Conservation (phyloP, 53 echinoderm and acorn worm genomes). For the Stichopus horrens region DNA sequence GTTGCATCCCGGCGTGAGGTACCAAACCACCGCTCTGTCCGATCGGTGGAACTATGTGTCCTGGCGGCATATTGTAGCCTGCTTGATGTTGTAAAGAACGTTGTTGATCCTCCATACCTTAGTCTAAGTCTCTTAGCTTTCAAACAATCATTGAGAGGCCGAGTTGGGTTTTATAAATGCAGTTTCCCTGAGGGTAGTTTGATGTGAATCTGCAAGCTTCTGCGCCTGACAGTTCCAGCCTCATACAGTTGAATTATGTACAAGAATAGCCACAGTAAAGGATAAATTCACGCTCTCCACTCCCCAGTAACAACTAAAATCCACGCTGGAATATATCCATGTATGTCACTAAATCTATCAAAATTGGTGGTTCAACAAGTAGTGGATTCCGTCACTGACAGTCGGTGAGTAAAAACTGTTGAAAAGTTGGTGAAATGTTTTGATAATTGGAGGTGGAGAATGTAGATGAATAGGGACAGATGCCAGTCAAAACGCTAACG, state of each 20-base stretch:
- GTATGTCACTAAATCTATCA: constrained; percentile 34
- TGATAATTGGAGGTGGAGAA: constrained; percentile 98
- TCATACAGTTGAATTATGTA: constrained; percentile 36
- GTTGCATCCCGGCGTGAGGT: constrained; percentile 81
- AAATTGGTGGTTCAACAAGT: constrained; percentile 33
- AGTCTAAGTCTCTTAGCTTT: constrained; percentile 50
- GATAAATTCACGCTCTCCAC: constrained; percentile 46
- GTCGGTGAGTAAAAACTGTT: constrained; percentile 42
- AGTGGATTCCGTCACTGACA: constrained; percentile 30
- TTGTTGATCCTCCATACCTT: constrained; percentile 92
- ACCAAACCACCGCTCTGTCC: constrained; percentile 55
- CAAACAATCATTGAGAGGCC: constrained; percentile 54
- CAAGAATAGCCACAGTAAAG: constrained; percentile 56
- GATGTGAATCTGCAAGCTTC: constrained; percentile 36
- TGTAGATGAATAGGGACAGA: constrained; percentile 84
- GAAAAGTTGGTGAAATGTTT: constrained; percentile 98
- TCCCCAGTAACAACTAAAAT: constrained; percentile 57
- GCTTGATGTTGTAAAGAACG: constrained; percentile 81
- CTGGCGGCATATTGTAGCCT: constrained; percentile 77
- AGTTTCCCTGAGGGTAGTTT: constrained; percentile 48
- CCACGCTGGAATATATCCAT: constrained; percentile 27
- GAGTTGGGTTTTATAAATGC: constrained; percentile 53
- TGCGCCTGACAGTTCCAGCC: constrained; percentile 46
- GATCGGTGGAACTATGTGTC: constrained; percentile 84
- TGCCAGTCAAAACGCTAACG: constrained; percentile 83